These are phyloP conservation scores for Alosa alosa DNA, from an alignment of 2,113 vertebrate genomes.

Conservation along the genomic window DNA sequence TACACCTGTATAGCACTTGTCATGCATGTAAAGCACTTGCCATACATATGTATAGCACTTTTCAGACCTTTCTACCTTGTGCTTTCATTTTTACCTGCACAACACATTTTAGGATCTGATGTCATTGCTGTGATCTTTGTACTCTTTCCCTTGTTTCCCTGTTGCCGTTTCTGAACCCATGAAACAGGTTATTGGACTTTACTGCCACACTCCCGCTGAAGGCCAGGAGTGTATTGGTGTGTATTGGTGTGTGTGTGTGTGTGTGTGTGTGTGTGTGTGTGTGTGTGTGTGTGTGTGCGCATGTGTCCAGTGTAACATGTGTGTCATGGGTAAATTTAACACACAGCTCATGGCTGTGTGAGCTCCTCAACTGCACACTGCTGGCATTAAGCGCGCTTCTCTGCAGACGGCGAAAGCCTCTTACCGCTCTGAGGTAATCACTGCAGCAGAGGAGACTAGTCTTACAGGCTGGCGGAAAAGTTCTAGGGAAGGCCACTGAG, in stretches of 20 bases:
- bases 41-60: too few species aligned
- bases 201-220: background rate
- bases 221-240: background rate
- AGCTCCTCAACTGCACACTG: background rate
- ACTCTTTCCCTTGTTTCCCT: background rate
- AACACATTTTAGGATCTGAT: background rate
- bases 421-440: background rate
- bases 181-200: background rate
- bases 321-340: constrained; percentile 7
- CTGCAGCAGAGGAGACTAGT: background rate
- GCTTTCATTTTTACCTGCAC: background rate
- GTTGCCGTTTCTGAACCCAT: background rate
- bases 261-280: background rate
- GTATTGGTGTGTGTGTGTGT: background rate
- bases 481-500: background rate
- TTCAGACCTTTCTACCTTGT: background rate
- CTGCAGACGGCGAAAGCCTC: constrained; percentile 7
- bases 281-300: background rate
- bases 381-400: too few species aligned
- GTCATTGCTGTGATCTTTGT: background rate
- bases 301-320: background rate
- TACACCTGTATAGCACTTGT: too few species aligned
- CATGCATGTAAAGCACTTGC: too few species aligned
- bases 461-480: background rate
- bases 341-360: background rate